Base-by-base conservation (phyloP, 2,797 vertebrate genomes). In the Chloroceryle amazona region DNA sequence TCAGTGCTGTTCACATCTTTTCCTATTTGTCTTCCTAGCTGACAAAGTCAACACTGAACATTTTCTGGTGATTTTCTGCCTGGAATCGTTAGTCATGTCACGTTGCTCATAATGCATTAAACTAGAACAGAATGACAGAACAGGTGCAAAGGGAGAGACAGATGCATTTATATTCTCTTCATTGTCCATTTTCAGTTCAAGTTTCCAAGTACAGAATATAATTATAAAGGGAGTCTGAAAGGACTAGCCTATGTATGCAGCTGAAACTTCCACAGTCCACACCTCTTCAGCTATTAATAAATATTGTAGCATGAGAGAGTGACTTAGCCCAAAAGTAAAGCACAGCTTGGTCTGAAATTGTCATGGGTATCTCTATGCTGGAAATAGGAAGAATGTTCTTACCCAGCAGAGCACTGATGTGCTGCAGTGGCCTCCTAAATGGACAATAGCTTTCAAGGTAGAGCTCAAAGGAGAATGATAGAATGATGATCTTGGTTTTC, bases 21-120 rank as follows among this genome's bases (percentile, higher is more conserved):
- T 90, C 67, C 70, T 90, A 17, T 51, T 92, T 86, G 35, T 87
- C 57, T 80, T 91, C 29, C 35, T 57, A 66, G 35, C 76, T 93
- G 91, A 84, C 58, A 70, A 47, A 81, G 62, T 83, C 85, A 90
- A 74, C 3, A 1, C 42, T 19, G 81, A 93, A 33, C 28, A 9
- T 91, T 92, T 94, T 91, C 79, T 67, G 49, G 17, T 94, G 86
- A 60, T 90, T 89, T 94, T 96, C 65, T 89, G 71, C 65, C 52
- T 73, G 66, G 71, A 94, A 90, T 96, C 35, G 26, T 86, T 89
- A 90, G 46, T 96, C n/a, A 2, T 0, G 0, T 95, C 89, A 87
- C 35, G 4, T 93, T 93, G 67, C 68, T 97, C 71, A 72, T 71
- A 95, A 67, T 89, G 44, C 52, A 72, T 75, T 94, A 89, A 72